A percentile compares a stretch with the other conserved stretches of the same genome.
These are phyloP conservation scores for Sabatieria punctata DNA, from an alignment of 2,888 invertebrate species.

Conservation along the genomic window DNA sequence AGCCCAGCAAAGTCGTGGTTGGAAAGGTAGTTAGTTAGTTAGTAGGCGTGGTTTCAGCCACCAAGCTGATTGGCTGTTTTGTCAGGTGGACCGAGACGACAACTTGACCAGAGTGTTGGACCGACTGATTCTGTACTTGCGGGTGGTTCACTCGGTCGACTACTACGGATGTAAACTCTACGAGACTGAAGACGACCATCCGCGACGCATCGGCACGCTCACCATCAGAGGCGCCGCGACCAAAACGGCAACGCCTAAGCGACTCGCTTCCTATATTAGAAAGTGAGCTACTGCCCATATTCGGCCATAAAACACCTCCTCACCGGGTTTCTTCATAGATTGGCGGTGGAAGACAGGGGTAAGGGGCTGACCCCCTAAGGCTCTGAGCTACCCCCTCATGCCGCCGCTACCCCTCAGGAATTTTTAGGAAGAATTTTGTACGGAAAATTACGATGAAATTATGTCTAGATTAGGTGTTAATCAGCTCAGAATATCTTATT, in stretches of 20 bases:
- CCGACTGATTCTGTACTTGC: constrained; percentile 68
- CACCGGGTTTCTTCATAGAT: too few relatives aligned
- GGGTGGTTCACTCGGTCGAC: constrained; percentile 89
- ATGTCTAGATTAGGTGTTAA: too few relatives aligned
- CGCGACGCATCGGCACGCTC: constrained; percentile 10
- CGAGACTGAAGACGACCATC: constrained; percentile 7
- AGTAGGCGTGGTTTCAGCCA: too few relatives aligned
- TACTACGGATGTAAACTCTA: constrained; percentile 54
- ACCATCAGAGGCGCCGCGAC: constrained; percentile 5
- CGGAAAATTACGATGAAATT: too few relatives aligned
- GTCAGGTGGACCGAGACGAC: constrained; percentile 9
- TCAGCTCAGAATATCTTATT: too few relatives aligned
- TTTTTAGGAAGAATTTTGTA: too few relatives aligned
- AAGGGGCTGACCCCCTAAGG: too few relatives aligned
- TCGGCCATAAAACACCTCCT: too few relatives aligned
- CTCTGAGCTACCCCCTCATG: too few relatives aligned
- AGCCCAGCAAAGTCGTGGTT: not conserved
- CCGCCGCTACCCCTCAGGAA: too few relatives aligned
- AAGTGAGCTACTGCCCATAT: too few relatives aligned
- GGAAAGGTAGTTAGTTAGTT: not conserved
- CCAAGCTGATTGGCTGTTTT: not conserved
- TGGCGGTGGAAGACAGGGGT: too few relatives aligned
- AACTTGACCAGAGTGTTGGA: constrained; percentile 38
- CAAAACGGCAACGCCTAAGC: constrained; percentile 9
- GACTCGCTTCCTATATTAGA: constrained; percentile 9